Conservation (phyloP, 2,113 vertebrate genomes). For the Corvus moneduloides region DNA sequence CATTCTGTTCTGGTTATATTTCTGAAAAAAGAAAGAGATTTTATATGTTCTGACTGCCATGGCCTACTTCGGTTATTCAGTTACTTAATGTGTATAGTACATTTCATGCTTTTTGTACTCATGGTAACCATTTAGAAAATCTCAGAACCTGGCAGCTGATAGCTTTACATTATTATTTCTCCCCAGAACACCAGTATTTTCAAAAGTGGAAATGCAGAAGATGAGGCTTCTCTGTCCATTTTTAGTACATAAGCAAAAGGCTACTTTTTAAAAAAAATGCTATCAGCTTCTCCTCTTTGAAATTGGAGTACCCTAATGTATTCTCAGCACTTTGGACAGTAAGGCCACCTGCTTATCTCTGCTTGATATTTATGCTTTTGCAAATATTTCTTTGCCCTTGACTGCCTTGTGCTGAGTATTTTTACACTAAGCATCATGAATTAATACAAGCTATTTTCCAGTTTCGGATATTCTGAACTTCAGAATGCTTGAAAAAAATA, state of each 20-base stretch:
- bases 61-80: not conserved
- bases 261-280: not conserved
- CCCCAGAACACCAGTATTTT: not conserved
- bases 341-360: not conserved
- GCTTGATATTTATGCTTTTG: not conserved
- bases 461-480: not conserved
- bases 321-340: not conserved
- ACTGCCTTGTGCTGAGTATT: not conserved
- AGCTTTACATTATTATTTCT: not conserved
- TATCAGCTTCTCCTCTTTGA: not conserved
- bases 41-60: not conserved
- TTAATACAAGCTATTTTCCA: not conserved
- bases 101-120: not conserved
- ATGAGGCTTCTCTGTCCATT: not conserved
- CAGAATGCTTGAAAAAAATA: not conserved
- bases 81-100: not conserved
- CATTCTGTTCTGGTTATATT: not conserved
- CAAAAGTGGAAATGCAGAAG: not conserved
- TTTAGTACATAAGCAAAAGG: not conserved
- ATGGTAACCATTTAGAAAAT: not conserved
- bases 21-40: not conserved
- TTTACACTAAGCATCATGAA: not conserved
- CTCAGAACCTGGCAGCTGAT: not conserved
- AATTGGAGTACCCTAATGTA: not conserved
- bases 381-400: constrained; percentile 17